Evolutionary conservation across 2,888 invertebrate genomes (phyloP).

Genomic region (Caenorhabditis zanzibari): DNA sequence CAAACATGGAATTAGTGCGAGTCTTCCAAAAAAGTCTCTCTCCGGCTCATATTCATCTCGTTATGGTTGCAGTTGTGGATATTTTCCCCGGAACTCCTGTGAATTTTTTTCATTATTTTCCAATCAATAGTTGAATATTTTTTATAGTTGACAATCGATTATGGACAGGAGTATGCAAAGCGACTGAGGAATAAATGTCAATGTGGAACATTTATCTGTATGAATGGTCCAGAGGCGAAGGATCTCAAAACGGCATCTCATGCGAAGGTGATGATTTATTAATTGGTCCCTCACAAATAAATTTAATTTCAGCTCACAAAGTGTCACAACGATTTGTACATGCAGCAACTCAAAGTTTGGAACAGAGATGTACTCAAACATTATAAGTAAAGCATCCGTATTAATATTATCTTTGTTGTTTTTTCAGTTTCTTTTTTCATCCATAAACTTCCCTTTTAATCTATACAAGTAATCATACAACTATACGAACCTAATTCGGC

Average conservation of each 20-base stretch:
- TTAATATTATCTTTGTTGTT: too few relatives aligned
- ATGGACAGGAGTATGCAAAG: neutral
- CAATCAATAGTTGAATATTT: neutral
- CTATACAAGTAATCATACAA: neutral
- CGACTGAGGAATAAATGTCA: neutral
- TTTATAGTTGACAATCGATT: conserved; percentile 18
- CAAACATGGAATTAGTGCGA: conserved; percentile 1
- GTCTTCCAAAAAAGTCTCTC: conserved; percentile 17
- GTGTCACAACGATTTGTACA: neutral
- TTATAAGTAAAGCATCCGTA: neutral
- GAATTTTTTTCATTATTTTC: neutral
- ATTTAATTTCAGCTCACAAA: neutral
- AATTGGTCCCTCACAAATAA: neutral
- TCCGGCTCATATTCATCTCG: conserved; percentile 1
- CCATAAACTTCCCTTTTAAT: too few relatives aligned
- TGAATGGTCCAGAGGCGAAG: neutral
- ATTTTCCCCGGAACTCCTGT: conserved; percentile 12
- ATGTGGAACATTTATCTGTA: neutral
- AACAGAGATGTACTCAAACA: neutral
- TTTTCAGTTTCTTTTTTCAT: too few relatives aligned
- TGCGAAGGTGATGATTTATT: neutral
- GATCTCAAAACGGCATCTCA: neutral
- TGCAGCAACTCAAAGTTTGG: neutral
- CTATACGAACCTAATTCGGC: conserved; percentile 2
- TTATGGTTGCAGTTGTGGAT: neutral